A percentile compares a stretch with the other conserved stretches of the same genome.
phyloP scores from a whole-genome alignment of 2,888 invertebrate species.

The Stegophylla sp. region DNA sequence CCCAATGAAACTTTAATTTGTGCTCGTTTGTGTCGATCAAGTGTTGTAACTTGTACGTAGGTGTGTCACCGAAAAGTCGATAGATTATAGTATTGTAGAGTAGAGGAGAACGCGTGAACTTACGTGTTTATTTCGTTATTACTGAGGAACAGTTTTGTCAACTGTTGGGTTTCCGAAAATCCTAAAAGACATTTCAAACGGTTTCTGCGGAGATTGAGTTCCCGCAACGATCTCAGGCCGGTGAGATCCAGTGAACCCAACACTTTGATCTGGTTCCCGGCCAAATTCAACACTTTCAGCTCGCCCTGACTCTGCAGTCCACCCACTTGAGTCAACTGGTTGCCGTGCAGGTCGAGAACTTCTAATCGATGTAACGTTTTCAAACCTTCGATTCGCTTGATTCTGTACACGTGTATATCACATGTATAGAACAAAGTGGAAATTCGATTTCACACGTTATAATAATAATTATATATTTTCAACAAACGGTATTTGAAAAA shows the following conservation, averaged over 20 bases:
- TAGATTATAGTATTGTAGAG: not conserved
- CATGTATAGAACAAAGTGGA: no score
- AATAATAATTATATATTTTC: no score
- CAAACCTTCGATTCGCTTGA: slow-evolving; percentile 80
- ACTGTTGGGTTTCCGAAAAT: slow-evolving; percentile 77
- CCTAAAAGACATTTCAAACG: slow-evolving; percentile 80
- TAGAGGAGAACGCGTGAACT: slow-evolving; percentile 61
- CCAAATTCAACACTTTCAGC: slow-evolving; percentile 88
- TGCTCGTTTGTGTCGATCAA: no score
- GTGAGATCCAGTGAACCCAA: slow-evolving; percentile 79
- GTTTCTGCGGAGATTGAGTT: slow-evolving; percentile 88
- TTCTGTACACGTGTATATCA: slow-evolving; percentile 67
- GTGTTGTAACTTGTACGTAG: no score
- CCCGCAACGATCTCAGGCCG: slow-evolving; percentile 79
- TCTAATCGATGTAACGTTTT: slow-evolving; percentile 78
- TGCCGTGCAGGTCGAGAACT: slow-evolving; percentile 91
- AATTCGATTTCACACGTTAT: no score
- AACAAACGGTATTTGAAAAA: not conserved
- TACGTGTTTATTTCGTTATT: slow-evolving; percentile 79
- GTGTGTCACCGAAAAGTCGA: no score
- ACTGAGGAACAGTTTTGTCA: slow-evolving; percentile 81
- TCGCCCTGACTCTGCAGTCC: slow-evolving; percentile 76
- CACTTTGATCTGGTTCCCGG: slow-evolving; percentile 85
- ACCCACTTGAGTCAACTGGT: slow-evolving; percentile 79
- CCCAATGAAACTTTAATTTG: no score